Conservation (phyloP, 2,113 vertebrate genomes). For the Strix aluco region DNA sequence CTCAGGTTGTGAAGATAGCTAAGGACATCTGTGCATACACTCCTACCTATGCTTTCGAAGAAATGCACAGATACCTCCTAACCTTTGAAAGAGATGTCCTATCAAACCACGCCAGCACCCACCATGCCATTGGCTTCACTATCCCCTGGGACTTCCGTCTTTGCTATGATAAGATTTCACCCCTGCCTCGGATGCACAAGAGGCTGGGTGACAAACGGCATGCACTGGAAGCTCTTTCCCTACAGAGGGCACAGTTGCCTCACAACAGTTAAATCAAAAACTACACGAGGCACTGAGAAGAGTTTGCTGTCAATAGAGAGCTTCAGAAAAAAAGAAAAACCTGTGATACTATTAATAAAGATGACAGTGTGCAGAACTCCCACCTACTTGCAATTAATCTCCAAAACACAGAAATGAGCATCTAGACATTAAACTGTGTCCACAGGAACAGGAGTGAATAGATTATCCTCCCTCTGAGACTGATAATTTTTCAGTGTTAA, state of each 20-base stretch:
- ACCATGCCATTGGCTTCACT: neutral
- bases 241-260: slow-evolving; percentile 1
- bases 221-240: neutral
- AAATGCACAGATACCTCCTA: neutral
- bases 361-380: neutral
- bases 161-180: neutral
- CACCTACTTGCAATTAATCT: neutral
- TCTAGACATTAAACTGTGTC: neutral
- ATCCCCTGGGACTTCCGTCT: neutral
- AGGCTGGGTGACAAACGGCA: neutral
- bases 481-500: neutral
- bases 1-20: neutral
- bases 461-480: neutral
- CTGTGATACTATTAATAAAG: neutral
- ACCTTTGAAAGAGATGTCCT: neutral
- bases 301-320: neutral
- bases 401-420: neutral
- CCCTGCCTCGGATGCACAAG: neutral
- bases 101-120: neutral
- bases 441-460: neutral
- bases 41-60: neutral
- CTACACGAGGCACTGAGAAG: neutral
- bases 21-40: neutral
- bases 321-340: neutral
- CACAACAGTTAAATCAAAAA: neutral